Conservation (phyloP, 92 coral and sea anemone species). For the Parazoanthus swiftii region DNA sequence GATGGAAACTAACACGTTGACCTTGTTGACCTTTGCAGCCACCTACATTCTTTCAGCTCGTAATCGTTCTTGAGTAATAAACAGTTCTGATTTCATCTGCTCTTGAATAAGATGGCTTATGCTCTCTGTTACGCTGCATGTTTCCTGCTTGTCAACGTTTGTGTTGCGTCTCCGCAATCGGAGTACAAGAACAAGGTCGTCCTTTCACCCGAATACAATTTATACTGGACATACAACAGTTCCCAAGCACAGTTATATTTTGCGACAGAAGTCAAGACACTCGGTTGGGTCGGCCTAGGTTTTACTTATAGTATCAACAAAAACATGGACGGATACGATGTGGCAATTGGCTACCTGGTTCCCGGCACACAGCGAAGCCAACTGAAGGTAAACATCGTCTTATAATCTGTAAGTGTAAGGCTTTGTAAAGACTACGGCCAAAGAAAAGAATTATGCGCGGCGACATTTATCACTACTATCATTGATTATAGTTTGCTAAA, state of each 20-base stretch:
- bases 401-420: neutral
- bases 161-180: neutral
- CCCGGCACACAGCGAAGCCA: neutral
- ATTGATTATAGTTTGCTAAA: too few species aligned
- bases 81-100: neutral
- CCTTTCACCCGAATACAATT: slow-evolving; percentile 2
- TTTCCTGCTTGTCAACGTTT: neutral
- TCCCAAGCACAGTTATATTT: slow-evolving; percentile 17
- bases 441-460: too few species aligned
- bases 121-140: neutral
- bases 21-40: neutral
- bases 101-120: slow-evolving; percentile 1
- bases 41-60: neutral
- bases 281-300: slow-evolving; percentile 19
- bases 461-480: too few species aligned
- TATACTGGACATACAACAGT: slow-evolving; percentile 26
- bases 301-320: slow-evolving; percentile 29
- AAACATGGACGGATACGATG: slow-evolving; percentile 34
- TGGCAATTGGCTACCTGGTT: slow-evolving; percentile 18
- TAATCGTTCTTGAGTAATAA: too few species aligned
- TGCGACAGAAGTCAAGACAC: slow-evolving; percentile 32
- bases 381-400: slow-evolving; percentile 3
- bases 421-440: too few species aligned
- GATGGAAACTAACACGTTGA: too few species aligned
- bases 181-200: slow-evolving; percentile 18